phyloP scores from a whole-genome alignment of 1,140 invertebrate species.

The Nasonia giraulti region DNA sequence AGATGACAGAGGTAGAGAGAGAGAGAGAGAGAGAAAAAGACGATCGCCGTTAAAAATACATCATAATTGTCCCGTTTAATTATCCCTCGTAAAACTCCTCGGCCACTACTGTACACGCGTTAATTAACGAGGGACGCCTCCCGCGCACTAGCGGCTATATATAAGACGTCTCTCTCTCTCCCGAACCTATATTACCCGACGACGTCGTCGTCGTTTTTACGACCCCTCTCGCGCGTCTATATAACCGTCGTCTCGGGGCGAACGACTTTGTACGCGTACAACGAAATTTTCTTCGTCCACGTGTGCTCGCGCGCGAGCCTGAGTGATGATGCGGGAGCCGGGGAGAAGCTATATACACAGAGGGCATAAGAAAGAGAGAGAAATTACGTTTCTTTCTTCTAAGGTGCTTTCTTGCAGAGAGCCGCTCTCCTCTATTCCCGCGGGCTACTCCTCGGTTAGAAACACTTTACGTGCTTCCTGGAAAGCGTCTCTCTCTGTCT shows the following conservation, averaged over 20 bases:
- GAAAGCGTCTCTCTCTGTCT: neutral
- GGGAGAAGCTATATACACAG: neutral
- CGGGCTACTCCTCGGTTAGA: neutral
- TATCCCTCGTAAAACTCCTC: neutral
- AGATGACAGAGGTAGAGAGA: too few species aligned
- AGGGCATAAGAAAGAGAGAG: neutral
- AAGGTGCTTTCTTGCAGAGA: neutral
- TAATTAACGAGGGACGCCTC: neutral
- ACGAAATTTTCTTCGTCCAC: neutral
- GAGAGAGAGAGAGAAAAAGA: neutral
- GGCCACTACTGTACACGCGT: neutral
- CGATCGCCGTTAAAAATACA: neutral
- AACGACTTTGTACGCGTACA: neutral
- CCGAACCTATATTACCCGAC: neutral
- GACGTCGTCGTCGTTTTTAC: neutral
- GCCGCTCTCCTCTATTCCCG: constrained; percentile 11
- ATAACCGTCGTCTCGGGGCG: neutral
- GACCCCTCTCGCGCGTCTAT: neutral
- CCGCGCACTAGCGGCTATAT: too few species aligned
- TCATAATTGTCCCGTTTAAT: neutral
- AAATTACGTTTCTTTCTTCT: constrained; percentile 22
- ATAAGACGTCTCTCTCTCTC: too few species aligned
- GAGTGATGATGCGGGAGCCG: neutral
- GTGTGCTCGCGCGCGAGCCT: neutral
- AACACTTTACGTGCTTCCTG: constrained; percentile 1